phyloP scores from a whole-genome alignment of 2,797 vertebrate species.

The Acanthurus leucopareius region DNA sequence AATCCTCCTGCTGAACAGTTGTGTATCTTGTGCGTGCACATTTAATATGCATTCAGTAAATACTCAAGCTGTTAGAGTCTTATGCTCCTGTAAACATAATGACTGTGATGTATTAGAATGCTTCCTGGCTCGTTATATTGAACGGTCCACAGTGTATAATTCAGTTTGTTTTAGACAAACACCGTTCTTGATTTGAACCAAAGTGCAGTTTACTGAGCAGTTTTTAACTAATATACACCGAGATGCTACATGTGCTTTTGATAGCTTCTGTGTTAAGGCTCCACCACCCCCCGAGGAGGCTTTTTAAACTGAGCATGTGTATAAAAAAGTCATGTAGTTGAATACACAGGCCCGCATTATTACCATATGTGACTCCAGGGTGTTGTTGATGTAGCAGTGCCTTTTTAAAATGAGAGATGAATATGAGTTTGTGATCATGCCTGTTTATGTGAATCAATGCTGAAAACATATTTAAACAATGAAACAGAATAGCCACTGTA shows the following conservation, averaged over 20 bases:
- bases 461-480: constrained; percentile 34
- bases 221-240: constrained; percentile 15
- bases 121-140: constrained; percentile 15
- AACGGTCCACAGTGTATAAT: not conserved
- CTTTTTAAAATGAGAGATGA: constrained; percentile 27
- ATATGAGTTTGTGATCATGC: not conserved
- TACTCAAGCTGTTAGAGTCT: constrained; percentile 9
- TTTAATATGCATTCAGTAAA: constrained; percentile 22
- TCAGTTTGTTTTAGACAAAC: not conserved
- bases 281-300: constrained; percentile 14
- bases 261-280: constrained; percentile 6
- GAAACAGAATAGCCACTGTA: not conserved
- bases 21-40: not conserved
- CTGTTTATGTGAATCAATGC: not conserved
- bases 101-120: constrained; percentile 5
- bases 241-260: constrained; percentile 8
- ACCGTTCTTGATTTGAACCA: not conserved
- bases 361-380: constrained; percentile 30
- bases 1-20: not conserved
- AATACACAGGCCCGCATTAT: constrained; percentile 19
- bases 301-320: constrained; percentile 27
- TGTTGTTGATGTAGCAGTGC: constrained; percentile 17
- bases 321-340: constrained; percentile 26
- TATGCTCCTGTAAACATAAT: constrained; percentile 35
- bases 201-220: constrained; percentile 3